These are phyloP conservation scores for Xylota segnis DNA, from an alignment of 2,888 invertebrate genomes.

Conservation along the genomic window DNA sequence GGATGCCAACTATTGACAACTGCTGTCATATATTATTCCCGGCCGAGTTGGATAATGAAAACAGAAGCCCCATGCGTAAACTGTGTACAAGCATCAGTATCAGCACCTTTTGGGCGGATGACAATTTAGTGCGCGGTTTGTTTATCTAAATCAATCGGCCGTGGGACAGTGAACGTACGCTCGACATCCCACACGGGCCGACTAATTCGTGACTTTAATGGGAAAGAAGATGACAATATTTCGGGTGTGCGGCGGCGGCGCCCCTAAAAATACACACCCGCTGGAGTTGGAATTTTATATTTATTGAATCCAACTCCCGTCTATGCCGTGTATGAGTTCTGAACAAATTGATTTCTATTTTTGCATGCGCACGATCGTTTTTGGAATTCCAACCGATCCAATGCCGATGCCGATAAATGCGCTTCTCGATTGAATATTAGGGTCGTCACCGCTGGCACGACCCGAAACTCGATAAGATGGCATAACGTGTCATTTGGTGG, in stretches of 20 bases:
- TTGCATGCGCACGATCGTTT: constrained; percentile 71
- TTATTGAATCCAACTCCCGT: constrained; percentile 65
- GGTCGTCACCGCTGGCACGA: constrained; percentile 65
- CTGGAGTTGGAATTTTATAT: constrained; percentile 66
- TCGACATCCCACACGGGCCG: constrained; percentile 38
- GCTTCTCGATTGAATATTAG: constrained; percentile 41
- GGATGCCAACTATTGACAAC: constrained; percentile 66
- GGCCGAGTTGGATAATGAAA: constrained; percentile 38
- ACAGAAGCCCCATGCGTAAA: constrained; percentile 33
- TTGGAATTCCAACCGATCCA: constrained; percentile 53
- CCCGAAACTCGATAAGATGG: constrained; percentile 73
- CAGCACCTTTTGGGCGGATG: constrained; percentile 55
- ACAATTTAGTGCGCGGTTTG: constrained; percentile 71
- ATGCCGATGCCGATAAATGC: constrained; percentile 1
- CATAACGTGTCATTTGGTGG: constrained; percentile 76
- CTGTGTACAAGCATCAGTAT: constrained; percentile 19
- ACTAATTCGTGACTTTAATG: constrained; percentile 63
- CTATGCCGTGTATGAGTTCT: constrained; percentile 20
- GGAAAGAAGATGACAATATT: constrained; percentile 53
- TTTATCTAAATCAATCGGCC: constrained; percentile 74
- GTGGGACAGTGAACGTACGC: constrained; percentile 56
- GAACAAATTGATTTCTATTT: constrained; percentile 76
- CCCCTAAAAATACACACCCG: constrained; percentile 60
- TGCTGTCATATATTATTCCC: constrained; percentile 61
- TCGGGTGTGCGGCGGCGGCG: constrained; percentile 34